Evolutionary conservation across 2,888 invertebrate species (phyloP).

Genomic region (Agriopis marginaria): DNA sequence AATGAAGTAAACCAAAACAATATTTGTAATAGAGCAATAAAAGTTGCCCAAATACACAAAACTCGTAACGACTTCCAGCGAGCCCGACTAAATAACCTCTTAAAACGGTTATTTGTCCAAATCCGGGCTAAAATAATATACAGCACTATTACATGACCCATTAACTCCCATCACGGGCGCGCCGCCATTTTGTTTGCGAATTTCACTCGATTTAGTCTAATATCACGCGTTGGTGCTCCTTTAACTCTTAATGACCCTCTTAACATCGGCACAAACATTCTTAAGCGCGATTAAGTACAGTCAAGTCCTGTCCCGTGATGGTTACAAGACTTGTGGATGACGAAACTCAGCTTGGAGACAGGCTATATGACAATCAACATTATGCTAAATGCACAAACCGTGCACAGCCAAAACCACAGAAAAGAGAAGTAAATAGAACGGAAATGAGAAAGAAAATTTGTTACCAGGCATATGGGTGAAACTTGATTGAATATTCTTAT

Average conservation of each 20-base stretch:
- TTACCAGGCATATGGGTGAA: too few species aligned
- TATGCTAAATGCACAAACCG: too few species aligned
- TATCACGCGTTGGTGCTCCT: constrained; percentile 62
- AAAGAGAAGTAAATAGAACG: too few species aligned
- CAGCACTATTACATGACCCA: constrained; percentile 69
- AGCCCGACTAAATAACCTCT: constrained; percentile 31
- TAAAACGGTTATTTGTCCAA: constrained; percentile 41
- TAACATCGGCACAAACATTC: constrained; percentile 50
- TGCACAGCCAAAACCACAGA: too few species aligned
- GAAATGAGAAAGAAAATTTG: too few species aligned
- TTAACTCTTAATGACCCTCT: constrained; percentile 57
- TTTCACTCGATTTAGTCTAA: constrained; percentile 69
- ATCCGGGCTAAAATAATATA: constrained; percentile 59
- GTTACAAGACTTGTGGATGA: constrained; percentile 12
- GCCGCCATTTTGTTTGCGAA: constrained; percentile 66
- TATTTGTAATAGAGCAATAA: constrained; percentile 24
- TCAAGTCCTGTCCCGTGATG: constrained; percentile 39
- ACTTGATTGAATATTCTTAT: too few species aligned
- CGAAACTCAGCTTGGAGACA: background rate
- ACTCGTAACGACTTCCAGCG: constrained; percentile 19
- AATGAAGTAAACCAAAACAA: constrained; percentile 2
- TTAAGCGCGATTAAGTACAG: constrained; percentile 44
- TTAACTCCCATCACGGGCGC: constrained; percentile 63
- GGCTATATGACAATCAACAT: too few species aligned
- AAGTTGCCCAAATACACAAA: constrained; percentile 19